Conservation (phyloP, 2,113 vertebrate genomes). For the Anseranas semipalmata region DNA sequence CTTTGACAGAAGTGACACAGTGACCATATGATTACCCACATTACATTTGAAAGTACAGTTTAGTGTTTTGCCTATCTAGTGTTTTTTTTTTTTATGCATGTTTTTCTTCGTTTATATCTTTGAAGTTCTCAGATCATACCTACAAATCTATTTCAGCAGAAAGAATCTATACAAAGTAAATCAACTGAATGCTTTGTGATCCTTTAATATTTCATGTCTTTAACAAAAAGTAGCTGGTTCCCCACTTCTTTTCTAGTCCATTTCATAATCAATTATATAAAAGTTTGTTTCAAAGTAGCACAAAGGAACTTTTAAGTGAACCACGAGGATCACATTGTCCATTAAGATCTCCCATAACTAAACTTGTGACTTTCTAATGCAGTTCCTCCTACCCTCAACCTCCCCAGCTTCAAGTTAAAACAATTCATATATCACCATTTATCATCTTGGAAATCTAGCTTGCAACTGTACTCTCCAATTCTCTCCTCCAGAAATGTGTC, state of each 20-base stretch:
- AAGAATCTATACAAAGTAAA: background rate
- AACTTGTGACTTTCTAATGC: conserved; percentile 1
- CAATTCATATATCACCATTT: conserved; percentile 46
- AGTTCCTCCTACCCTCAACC: background rate
- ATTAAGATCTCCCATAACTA: background rate
- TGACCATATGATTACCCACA: background rate
- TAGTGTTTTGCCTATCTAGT: background rate
- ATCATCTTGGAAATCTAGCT: conserved; percentile 51
- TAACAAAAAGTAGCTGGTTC: background rate
- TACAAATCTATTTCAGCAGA: background rate
- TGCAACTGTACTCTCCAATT: conserved; percentile 15
- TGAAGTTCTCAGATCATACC: background rate
- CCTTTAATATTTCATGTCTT: background rate
- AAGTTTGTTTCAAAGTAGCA: background rate
- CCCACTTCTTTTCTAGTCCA: background rate
- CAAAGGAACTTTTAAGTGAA: background rate
- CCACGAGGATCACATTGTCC: background rate
- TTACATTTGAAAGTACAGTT: background rate
- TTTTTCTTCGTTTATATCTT: background rate
- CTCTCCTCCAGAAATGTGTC: conserved; percentile 55
- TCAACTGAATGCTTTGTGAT: background rate
- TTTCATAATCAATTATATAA: conserved; percentile 17
- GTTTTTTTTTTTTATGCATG: background rate
- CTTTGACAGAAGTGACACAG: background rate
- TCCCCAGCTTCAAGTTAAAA: conserved; percentile 53